Conservation (phyloP, 2,113 vertebrate species). For the Eolophus roseicapilla region DNA sequence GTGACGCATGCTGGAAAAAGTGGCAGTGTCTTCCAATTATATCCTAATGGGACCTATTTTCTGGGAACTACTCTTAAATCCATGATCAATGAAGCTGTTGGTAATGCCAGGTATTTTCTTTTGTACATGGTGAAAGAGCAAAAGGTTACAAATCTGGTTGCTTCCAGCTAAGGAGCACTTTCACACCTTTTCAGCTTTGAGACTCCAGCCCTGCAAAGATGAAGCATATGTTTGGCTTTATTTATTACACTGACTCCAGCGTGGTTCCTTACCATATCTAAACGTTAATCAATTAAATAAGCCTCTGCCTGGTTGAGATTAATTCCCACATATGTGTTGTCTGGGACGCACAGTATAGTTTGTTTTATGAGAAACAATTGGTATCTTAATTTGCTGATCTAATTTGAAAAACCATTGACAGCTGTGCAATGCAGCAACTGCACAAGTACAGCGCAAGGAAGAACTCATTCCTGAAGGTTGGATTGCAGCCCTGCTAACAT, state of each 20-base stretch:
- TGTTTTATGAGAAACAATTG: slow-evolving; percentile 28
- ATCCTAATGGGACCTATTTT: neutral
- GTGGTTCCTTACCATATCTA: slow-evolving; percentile 24
- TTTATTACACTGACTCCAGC: neutral
- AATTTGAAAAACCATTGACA: slow-evolving; percentile 19
- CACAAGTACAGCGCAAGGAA: neutral
- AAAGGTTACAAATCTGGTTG: neutral
- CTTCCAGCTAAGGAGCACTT: slow-evolving; percentile 1
- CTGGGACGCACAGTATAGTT: neutral
- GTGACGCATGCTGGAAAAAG: neutral
- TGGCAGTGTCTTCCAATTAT: neutral
- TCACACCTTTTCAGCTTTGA: slow-evolving; percentile 15
- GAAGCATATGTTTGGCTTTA: neutral
- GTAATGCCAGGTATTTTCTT: neutral
- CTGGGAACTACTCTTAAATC: neutral
- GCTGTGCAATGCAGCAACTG: neutral
- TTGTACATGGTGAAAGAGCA: neutral
- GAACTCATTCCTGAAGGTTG: neutral
- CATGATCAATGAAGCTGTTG: neutral
- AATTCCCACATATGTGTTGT: neutral
- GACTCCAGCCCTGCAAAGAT: neutral
- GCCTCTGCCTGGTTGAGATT: slow-evolving; percentile 12
- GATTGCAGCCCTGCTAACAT: neutral
- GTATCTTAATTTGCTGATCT: slow-evolving; percentile 15
- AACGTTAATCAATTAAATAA: slow-evolving; percentile 36